A percentile compares a stretch with the other conserved stretches of the same genome.
These are phyloP conservation scores for Muscina levida DNA, from an alignment of 2,888 invertebrate species.

Conservation along the genomic window DNA sequence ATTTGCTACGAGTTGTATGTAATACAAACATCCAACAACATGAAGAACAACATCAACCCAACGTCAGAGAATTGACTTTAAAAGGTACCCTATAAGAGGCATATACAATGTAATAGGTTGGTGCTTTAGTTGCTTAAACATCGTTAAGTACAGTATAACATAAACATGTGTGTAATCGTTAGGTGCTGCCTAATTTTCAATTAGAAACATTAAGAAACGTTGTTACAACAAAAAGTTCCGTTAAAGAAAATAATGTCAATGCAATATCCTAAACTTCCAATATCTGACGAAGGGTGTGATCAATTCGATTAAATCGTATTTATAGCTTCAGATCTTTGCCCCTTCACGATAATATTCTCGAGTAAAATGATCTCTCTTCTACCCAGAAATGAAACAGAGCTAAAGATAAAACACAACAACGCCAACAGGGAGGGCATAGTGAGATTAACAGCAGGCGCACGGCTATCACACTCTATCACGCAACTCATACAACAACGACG, in stretches of 20 bases:
- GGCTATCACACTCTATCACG: constrained; percentile 65
- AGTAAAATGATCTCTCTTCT: constrained; percentile 12
- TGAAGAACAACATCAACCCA: constrained; percentile 24
- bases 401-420: constrained; percentile 18
- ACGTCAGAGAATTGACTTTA: not conserved
- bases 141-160: too few species aligned
- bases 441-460: constrained; percentile 65
- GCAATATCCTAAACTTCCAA: too few species aligned
- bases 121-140: not conserved
- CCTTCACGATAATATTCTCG: not conserved
- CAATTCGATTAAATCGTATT: constrained; percentile 25
- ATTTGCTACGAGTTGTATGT: constrained; percentile 31
- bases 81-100: constrained; percentile 6
- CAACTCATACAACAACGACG: constrained; percentile 49
- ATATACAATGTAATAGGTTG: not conserved
- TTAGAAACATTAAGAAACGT: too few species aligned
- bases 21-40: constrained; percentile 26
- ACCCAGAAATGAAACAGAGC: constrained; percentile 31
- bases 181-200: too few species aligned
- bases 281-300: not conserved
- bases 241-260: too few species aligned
- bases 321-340: not conserved
- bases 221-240: too few species aligned
- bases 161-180: too few species aligned
- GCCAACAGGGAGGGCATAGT: constrained; percentile 51